phyloP scores from a whole-genome alignment of 1,140 invertebrate species.

The Steinernema khuongi region DNA sequence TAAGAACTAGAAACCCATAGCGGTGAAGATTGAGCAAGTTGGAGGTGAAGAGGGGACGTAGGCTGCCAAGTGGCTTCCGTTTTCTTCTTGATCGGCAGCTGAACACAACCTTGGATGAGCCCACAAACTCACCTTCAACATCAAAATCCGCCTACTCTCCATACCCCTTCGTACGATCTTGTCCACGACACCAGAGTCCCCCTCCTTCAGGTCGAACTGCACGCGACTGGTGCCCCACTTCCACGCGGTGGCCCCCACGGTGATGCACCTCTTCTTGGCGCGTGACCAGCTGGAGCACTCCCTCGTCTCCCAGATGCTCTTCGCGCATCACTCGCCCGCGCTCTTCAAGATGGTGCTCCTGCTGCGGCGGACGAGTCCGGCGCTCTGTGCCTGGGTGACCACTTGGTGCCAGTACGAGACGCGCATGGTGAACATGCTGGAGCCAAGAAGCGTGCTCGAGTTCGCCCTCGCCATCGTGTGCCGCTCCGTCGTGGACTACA shows the following conservation, averaged over 20 bases:
- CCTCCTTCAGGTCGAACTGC: not conserved
- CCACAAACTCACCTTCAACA: no score
- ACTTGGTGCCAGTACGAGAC: constrained; percentile 5
- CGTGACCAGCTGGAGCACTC: constrained; percentile 1
- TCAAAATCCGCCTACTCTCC: no score
- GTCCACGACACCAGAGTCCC: no score
- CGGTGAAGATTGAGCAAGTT: no score
- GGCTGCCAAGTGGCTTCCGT: no score
- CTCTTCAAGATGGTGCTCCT: constrained; percentile 5
- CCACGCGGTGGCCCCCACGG: constrained; percentile 2
- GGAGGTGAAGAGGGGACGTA: no score
- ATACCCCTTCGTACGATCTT: no score
- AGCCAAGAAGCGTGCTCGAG: not conserved
- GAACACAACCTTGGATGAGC: no score
- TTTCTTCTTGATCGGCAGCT: no score
- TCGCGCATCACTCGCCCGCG: not conserved
- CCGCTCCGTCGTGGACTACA: not conserved
- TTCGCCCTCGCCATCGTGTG: not conserved
- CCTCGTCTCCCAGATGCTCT: constrained; percentile 2
- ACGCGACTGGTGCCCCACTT: constrained; percentile 1
- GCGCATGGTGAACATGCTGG: not conserved
- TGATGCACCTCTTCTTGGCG: constrained; percentile 4
- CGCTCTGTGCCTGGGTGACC: not conserved
- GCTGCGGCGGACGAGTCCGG: not conserved
- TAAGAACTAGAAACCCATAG: no score